phyloP scores from a whole-genome alignment of 2,888 invertebrate species.

The Chloromyia formosa region DNA sequence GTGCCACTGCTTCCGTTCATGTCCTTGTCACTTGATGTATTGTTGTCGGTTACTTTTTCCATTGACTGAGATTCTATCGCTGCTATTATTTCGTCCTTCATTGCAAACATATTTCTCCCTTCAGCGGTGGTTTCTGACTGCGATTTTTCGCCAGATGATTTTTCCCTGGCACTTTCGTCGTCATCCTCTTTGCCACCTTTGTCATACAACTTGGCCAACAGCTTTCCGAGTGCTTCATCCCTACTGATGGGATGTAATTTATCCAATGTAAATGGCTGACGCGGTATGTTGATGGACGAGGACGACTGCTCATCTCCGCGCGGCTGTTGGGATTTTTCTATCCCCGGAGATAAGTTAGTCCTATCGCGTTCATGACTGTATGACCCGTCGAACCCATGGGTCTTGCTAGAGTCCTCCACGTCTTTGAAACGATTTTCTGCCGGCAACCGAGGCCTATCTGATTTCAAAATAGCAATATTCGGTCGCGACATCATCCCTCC shows the following conservation, averaged over 20 bases:
- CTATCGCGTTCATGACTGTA: slow-evolving; percentile 5
- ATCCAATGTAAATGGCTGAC: slow-evolving; percentile 46
- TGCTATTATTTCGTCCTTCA: slow-evolving; percentile 31
- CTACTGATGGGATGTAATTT: slow-evolving; percentile 46
- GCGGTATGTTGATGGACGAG: background rate
- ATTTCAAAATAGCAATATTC: slow-evolving; percentile 9
- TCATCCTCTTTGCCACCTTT: slow-evolving; percentile 44
- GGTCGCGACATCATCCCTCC: background rate
- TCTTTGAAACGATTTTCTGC: background rate
- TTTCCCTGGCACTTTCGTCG: slow-evolving; percentile 35
- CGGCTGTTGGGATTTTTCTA: background rate
- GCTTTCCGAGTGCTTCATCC: slow-evolving; percentile 43
- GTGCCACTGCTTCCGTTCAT: slow-evolving; percentile 29
- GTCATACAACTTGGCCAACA: slow-evolving; percentile 44
- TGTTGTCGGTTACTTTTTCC: slow-evolving; percentile 19
- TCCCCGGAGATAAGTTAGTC: background rate
- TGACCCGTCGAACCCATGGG: slow-evolving; percentile 33
- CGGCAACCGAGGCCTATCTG: slow-evolving; percentile 24
- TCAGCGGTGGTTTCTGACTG: slow-evolving; percentile 27
- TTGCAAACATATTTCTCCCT: slow-evolving; percentile 35
- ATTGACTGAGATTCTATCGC: slow-evolving; percentile 30
- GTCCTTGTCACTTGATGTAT: slow-evolving; percentile 22
- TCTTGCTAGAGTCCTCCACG: slow-evolving; percentile 42
- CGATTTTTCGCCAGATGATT: slow-evolving; percentile 42
- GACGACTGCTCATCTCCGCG: background rate